phyloP scores from a whole-genome alignment of 1,140 invertebrate species.

The Daktulosphaira vitifoliae region DNA sequence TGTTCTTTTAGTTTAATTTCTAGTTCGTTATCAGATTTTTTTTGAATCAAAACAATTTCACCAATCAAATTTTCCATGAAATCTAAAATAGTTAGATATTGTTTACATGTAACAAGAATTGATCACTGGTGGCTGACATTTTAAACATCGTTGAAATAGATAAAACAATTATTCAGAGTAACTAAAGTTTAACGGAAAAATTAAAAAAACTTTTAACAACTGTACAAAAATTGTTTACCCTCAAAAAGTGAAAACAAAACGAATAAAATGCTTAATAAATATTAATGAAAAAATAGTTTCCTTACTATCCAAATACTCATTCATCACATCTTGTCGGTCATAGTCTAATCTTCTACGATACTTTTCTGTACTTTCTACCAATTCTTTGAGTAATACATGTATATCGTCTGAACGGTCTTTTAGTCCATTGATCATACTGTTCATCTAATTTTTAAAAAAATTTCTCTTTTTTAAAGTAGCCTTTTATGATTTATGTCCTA shows the following conservation, averaged over 20 bases:
- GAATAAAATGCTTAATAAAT: too few relatives aligned
- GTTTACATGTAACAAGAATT: too few relatives aligned
- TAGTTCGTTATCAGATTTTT: slow-evolving; percentile 17
- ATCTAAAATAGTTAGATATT: neutral
- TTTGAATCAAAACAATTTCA: neutral
- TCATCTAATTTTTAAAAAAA: slow-evolving; percentile 4
- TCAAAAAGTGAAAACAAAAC: too few relatives aligned
- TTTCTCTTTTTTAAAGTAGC: too few relatives aligned
- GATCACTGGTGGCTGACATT: too few relatives aligned
- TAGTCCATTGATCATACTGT: slow-evolving; percentile 3
- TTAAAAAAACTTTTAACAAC: too few relatives aligned
- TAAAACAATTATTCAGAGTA: too few relatives aligned
- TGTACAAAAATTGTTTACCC: too few relatives aligned
- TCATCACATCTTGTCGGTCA: slow-evolving; percentile 8
- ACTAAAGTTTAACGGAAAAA: too few relatives aligned
- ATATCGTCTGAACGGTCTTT: slow-evolving; percentile 15
- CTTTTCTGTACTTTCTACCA: slow-evolving; percentile 6
- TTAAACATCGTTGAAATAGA: too few relatives aligned
- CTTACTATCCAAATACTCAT: slow-evolving; percentile 21
- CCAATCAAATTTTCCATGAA: slow-evolving; percentile 3
- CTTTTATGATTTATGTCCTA: too few relatives aligned
- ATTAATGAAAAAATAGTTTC: neutral
- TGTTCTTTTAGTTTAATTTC: slow-evolving; percentile 24
- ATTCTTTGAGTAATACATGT: slow-evolving; percentile 15
- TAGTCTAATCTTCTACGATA: slow-evolving; percentile 17